Conservation (phyloP, 2,888 invertebrate genomes). For the Patella depressa region DNA sequence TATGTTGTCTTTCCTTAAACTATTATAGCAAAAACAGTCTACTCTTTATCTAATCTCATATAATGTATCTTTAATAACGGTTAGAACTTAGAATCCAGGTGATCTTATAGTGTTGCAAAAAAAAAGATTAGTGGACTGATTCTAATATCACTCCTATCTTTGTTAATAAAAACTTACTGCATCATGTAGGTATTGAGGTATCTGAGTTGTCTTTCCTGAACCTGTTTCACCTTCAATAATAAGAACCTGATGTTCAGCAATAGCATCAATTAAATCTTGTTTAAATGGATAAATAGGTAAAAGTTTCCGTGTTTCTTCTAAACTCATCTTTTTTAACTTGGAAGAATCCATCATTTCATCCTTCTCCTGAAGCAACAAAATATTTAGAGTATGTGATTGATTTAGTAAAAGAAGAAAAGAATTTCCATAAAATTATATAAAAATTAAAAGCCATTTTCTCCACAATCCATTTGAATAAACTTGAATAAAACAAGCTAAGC, state of each 20-base stretch:
- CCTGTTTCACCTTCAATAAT: conserved; percentile 93
- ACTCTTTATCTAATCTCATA: too few relatives aligned
- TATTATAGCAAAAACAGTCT: too few relatives aligned
- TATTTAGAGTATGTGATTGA: background rate
- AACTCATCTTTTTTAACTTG: conserved; percentile 81
- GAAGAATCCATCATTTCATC: conserved; percentile 51
- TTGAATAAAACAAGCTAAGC: too few relatives aligned
- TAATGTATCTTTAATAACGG: too few relatives aligned
- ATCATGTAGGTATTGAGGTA: conserved; percentile 75
- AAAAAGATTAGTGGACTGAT: too few relatives aligned
- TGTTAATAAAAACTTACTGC: conserved; percentile 68
- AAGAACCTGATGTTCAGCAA: conserved; percentile 80
- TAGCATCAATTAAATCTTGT: conserved; percentile 89
- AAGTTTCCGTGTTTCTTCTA: conserved; percentile 92
- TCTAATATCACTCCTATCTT: too few relatives aligned
- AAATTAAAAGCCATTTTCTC: too few relatives aligned
- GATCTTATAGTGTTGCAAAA: too few relatives aligned
- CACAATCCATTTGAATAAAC: too few relatives aligned
- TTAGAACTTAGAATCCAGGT: too few relatives aligned
- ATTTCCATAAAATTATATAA: background rate
- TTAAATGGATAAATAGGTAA: conserved; percentile 95
- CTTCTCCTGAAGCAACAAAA: conserved; percentile 27
- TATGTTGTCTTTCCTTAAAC: too few relatives aligned
- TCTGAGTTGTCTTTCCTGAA: conserved; percentile 76
- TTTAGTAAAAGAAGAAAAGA: conserved; percentile 18